A percentile compares a stretch with the other conserved stretches of the same genome.
Conservation (phyloP, 2,113 vertebrate species). For the Cheilinus undulatus region DNA sequence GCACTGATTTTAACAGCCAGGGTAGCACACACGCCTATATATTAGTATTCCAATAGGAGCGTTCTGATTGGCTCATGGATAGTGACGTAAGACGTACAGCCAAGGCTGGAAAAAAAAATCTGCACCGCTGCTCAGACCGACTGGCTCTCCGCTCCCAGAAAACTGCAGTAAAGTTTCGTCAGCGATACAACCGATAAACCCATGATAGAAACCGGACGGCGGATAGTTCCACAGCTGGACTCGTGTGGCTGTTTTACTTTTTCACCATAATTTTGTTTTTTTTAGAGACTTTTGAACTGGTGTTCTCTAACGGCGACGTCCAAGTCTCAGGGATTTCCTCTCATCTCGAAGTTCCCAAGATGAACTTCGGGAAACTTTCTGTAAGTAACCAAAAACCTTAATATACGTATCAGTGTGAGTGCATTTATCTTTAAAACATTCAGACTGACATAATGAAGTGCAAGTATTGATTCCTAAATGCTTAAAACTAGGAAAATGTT, state of each 20-base stretch:
- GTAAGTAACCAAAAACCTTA: conserved; percentile 56
- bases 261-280: neutral
- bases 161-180: neutral
- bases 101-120: neutral
- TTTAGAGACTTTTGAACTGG: conserved; percentile 2
- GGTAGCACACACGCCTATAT: neutral
- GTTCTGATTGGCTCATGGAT: conserved; percentile 39
- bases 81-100: conserved; percentile 38
- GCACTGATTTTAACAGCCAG: too few relatives aligned
- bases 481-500: neutral
- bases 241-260: neutral
- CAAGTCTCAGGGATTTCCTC: conserved; percentile 56
- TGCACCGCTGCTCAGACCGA: neutral
- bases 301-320: conserved; percentile 22
- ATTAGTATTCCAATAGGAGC: conserved; percentile 1
- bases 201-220: conserved; percentile 45
- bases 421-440: fast-evolving
- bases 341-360: conserved; percentile 74
- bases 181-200: conserved; percentile 4
- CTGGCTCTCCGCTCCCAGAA: neutral
- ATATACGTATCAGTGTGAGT: neutral
- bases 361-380: conserved; percentile 72
- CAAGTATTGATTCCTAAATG: neutral
- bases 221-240: conserved; percentile 27
- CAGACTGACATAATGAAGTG: fast-evolving